These are phyloP conservation scores for Pandion haliaetus DNA, from an alignment of 2,113 vertebrate genomes.

Conservation along the genomic window DNA sequence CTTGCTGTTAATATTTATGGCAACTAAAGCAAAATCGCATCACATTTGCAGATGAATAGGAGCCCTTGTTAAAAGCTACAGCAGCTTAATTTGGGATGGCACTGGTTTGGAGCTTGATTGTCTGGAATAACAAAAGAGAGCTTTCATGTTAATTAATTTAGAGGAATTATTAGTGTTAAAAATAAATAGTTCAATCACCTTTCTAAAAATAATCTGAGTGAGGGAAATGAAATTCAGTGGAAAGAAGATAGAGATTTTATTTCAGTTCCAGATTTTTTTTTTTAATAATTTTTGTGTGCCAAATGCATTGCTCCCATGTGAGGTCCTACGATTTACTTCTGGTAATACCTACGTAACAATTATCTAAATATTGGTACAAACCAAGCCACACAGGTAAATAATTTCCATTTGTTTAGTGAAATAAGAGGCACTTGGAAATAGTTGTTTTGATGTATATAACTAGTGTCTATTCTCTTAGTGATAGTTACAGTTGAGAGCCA, in stretches of 20 bases:
- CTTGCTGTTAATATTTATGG: constrained; percentile 55
- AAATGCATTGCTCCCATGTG: not conserved
- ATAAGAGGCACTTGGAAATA: not conserved
- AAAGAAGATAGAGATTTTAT: not conserved
- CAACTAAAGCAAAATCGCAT: constrained; percentile 26
- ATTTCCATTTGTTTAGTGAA: not conserved
- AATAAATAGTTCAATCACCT: not conserved
- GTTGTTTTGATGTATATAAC: not conserved
- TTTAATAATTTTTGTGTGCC: not conserved
- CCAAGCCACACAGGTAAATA: not conserved
- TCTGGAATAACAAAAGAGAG: constrained; percentile 12
- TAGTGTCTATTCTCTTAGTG: not conserved
- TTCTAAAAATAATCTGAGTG: constrained; percentile 9
- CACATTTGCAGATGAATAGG: constrained; percentile 45
- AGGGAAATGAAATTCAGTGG: not conserved
- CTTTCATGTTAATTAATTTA: constrained; percentile 42
- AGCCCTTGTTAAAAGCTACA: constrained; percentile 31
- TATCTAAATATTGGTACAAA: not conserved
- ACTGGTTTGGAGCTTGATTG: not conserved
- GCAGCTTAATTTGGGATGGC: constrained; percentile 30
- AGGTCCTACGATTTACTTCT: not conserved
- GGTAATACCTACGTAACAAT: not conserved
- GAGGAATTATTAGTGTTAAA: constrained; percentile 12
- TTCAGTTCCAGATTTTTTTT: not conserved
- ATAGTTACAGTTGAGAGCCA: not conserved